phyloP scores from a whole-genome alignment of 2,797 vertebrate species.

The Rhadinocentrus ornatus region DNA sequence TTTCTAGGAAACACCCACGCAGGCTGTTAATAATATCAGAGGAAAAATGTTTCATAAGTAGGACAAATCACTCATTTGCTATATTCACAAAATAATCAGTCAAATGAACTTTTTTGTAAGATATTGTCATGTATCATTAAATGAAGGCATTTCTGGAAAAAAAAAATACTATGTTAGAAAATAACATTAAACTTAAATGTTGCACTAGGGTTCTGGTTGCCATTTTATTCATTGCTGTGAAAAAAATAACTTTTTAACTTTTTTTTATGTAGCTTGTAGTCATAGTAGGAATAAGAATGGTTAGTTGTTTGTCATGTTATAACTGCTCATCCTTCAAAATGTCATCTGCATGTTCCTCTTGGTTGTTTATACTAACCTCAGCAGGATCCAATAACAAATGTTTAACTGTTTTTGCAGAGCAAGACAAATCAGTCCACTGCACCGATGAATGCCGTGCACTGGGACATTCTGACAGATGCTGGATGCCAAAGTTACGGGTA shows the following conservation, averaged over 20 bases:
- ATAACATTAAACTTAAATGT: background rate
- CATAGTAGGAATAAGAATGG: slow-evolving; percentile 15
- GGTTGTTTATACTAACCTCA: slow-evolving; percentile 51
- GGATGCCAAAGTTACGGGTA: slow-evolving; percentile 98
- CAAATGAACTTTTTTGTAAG: background rate
- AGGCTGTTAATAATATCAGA: slow-evolving; percentile 49
- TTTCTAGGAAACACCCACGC: slow-evolving; percentile 72
- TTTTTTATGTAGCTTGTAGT: slow-evolving; percentile 1
- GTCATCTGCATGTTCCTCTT: slow-evolving; percentile 51
- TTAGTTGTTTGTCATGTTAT: slow-evolving; percentile 35
- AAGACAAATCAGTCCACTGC: slow-evolving; percentile 97
- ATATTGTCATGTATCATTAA: slow-evolving; percentile 10
- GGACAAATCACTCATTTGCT: slow-evolving; percentile 44
- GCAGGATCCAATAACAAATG: slow-evolving; percentile 74
- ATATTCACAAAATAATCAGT: slow-evolving; percentile 24
- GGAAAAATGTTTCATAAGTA: slow-evolving; percentile 41
- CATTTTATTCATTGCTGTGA: slow-evolving; percentile 32
- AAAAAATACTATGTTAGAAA: background rate
- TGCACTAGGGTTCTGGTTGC: slow-evolving; percentile 26
- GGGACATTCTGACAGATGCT: slow-evolving; percentile 99
- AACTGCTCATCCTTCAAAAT: slow-evolving; percentile 58
- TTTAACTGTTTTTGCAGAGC: slow-evolving; percentile 87
- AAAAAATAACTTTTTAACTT: slow-evolving; percentile 25
- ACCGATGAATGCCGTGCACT: slow-evolving; percentile 98
- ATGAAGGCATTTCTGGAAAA: slow-evolving; percentile 8